Evolutionary conservation across 2,888 invertebrate genomes (phyloP).

Genomic region (Pterostichus madidus): DNA sequence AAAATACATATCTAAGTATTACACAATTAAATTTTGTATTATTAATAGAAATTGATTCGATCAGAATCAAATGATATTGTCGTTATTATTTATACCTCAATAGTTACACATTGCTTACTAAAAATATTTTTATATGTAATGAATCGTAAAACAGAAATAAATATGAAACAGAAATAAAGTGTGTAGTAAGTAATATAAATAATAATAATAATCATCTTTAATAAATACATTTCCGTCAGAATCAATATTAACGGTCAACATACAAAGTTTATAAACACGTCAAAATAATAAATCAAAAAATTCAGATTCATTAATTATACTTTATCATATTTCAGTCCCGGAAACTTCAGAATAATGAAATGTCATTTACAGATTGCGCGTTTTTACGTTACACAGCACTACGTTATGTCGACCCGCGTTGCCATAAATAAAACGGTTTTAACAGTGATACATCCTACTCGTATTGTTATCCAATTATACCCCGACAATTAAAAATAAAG

Average conservation of each 20-base stretch:
- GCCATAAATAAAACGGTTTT: conserved; percentile 33
- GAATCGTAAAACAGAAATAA: not conserved
- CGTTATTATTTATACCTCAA: too few relatives aligned
- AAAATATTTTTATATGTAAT: conserved; percentile 12
- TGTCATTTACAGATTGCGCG: conserved; percentile 51
- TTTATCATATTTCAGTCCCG: conserved; percentile 47
- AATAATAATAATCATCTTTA: conserved; percentile 11
- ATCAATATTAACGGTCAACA: conserved; percentile 1
- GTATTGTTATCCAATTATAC: conserved; percentile 38
- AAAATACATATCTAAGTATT: not conserved
- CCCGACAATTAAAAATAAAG: not conserved
- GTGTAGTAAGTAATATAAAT: not conserved
- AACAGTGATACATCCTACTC: conserved; percentile 20
- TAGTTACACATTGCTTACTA: not conserved
- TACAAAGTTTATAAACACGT: conserved; percentile 34
- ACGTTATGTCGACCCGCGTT: not conserved
- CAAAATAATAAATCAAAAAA: conserved; percentile 48
- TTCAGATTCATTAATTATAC: conserved; percentile 47
- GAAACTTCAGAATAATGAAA: conserved; percentile 31
- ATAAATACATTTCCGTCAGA: not conserved
- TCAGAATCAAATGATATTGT: too few relatives aligned
- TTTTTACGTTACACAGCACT: conserved; percentile 30
- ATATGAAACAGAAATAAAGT: too few relatives aligned
- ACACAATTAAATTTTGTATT: conserved; percentile 31
- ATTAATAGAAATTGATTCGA: conserved; percentile 10